Base-by-base conservation (phyloP, 2,888 invertebrate genomes). In the Stratiomys singularior region DNA sequence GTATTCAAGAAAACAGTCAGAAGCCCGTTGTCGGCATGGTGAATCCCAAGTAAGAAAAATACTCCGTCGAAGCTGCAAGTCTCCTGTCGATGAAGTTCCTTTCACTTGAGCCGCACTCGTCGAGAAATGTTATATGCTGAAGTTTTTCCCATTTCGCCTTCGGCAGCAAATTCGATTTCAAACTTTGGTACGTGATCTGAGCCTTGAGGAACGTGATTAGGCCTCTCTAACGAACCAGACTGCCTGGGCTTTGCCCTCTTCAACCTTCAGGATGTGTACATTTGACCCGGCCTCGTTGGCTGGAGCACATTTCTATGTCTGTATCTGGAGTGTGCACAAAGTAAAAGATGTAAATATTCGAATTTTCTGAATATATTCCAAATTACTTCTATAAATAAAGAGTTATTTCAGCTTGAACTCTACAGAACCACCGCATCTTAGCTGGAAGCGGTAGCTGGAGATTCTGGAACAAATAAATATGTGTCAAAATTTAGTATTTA, bases 151-250 rank as follows among this genome's bases (percentile, higher is more conserved):
- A 76, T 77, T 74, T 76, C 71, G 71, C 77, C 79, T 64, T 71
- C 52, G 60, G 56, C 67, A 78, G 69, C 76, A 81, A 81, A 81
- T 80, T 80, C 81, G 80, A 81, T 81, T 81, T 80, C 77, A 81
- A 82, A 82, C 81, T 82, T 82, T 81, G 79, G 81, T 80, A 83
- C 83, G 83, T 83, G 83, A 82, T 82, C 81, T 79, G 80, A 82
- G 82, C 81, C 80, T 80, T 56, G 74, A 80, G 81, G 80, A 80
- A 82, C 82, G 82, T 82, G 82, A 82, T 82, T 82, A 82, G 81
- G 81, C 81, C 79, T 81, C 64, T 74, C 28, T 30, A 60, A 23
- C 58, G 69, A 46, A 15, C 13, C n/a, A 18, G 44, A 47, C 21
- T 69, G 46, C 46, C 23, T 47, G 25, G 46, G 69, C 23, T 25